phyloP scores from a whole-genome alignment of 2,888 invertebrate genomes.

The Eupithecia insigniata region DNA sequence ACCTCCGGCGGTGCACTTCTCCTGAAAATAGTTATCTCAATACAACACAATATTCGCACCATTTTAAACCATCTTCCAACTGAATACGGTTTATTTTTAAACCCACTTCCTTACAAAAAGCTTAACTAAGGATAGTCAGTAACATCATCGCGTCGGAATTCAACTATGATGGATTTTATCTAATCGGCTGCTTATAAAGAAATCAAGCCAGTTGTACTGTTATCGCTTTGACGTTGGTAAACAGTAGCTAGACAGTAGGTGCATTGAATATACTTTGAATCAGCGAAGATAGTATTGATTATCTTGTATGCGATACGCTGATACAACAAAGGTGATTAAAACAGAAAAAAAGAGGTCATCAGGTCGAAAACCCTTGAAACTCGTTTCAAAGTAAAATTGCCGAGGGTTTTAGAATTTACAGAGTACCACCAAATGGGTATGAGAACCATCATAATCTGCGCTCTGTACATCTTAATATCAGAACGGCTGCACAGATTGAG shows the following conservation, averaged over 20 bases:
- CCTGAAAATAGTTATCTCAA: conserved; percentile 51
- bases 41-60: conserved; percentile 35
- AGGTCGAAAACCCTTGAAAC: not conserved
- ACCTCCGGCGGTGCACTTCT: conserved; percentile 76
- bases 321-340: not conserved
- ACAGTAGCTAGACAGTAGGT: conserved; percentile 18
- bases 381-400: too few species aligned
- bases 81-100: not conserved
- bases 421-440: not conserved
- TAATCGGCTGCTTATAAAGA: conserved; percentile 28
- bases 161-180: conserved; percentile 7
- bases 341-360: not conserved
- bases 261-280: not conserved
- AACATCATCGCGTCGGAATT: conserved; percentile 2
- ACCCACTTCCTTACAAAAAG: not conserved
- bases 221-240: conserved; percentile 26
- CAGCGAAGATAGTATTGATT: conserved; percentile 1
- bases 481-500: too few species aligned
- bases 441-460: too few species aligned
- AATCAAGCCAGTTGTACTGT: conserved; percentile 13
- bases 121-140: not conserved
- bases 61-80: conserved; percentile 18
- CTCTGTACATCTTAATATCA: too few species aligned
- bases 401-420: too few species aligned
- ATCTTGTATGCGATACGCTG: not conserved